Conservation (phyloP, 64 coral and sea anemone species). For the Dendronephthya gigantea region DNA sequence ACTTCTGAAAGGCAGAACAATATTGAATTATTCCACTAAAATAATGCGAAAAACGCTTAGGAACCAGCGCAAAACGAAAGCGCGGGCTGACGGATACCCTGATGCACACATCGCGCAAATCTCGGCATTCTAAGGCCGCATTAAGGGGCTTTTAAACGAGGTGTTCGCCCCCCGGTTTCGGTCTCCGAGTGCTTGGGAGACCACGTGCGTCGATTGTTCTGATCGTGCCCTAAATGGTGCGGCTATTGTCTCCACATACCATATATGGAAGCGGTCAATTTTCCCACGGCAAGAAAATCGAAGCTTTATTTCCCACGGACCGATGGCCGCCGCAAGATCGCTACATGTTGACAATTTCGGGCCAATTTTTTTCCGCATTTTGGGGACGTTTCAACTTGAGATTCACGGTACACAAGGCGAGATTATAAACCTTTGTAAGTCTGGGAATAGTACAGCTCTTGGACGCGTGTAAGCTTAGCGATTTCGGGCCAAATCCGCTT, state of each 20-base stretch:
- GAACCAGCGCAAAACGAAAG: too few species aligned
- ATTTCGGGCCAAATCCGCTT: not conserved
- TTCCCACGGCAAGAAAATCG: not conserved
- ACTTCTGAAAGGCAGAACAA: not conserved
- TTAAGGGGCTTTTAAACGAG: not conserved
- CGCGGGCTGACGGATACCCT: too few species aligned
- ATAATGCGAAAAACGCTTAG: too few species aligned
- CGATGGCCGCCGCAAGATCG: not conserved
- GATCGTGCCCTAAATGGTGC: not conserved
- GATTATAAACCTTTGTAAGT: not conserved
- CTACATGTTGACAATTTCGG: not conserved
- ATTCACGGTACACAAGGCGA: not conserved
- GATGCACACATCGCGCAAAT: not conserved
- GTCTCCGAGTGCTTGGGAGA: not conserved
- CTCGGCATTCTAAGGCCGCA: not conserved
- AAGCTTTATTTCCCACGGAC: not conserved
- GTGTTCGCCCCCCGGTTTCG: not conserved
- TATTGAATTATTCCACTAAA: too few species aligned
- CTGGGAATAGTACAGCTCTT: not conserved
- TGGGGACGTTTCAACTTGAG: not conserved
- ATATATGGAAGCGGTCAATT: conserved; percentile 9
- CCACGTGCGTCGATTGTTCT: conserved; percentile 15
- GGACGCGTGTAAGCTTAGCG: not conserved
- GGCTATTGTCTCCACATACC: not conserved
- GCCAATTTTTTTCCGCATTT: not conserved